These are phyloP conservation scores for Crepidodera aurea DNA, from an alignment of 2,888 invertebrate genomes.

Conservation along the genomic window DNA sequence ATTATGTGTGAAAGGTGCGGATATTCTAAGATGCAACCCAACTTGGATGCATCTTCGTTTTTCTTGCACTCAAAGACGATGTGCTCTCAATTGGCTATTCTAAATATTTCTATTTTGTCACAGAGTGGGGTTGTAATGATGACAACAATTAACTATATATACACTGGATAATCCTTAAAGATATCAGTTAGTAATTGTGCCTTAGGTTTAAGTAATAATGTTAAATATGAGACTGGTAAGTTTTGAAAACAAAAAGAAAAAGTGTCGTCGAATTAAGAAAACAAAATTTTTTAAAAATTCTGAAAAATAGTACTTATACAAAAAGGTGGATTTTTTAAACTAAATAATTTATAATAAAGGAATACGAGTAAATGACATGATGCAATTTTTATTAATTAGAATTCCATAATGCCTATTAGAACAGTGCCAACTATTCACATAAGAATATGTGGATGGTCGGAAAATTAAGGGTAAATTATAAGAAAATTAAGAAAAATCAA, in stretches of 20 bases:
- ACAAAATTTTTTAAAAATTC: too few relatives aligned
- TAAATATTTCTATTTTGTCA: constrained; percentile 47
- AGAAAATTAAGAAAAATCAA: too few relatives aligned
- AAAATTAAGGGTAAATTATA: too few relatives aligned
- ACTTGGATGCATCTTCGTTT: constrained; percentile 44
- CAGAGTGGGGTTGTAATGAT: constrained; percentile 52
- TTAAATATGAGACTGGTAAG: constrained; percentile 45
- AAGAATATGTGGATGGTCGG: too few relatives aligned
- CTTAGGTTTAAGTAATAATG: constrained; percentile 37
- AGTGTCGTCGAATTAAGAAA: neutral
- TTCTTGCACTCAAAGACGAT: constrained; percentile 49
- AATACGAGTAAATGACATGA: too few relatives aligned
- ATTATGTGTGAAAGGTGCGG: constrained; percentile 24
- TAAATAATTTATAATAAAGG: too few relatives aligned
- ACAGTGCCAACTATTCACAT: too few relatives aligned
- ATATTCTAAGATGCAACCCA: constrained; percentile 20
- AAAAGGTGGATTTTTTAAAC: too few relatives aligned
- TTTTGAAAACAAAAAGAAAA: constrained; percentile 14
- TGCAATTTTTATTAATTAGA: too few relatives aligned
- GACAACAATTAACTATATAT: constrained; percentile 54
- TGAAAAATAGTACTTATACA: too few relatives aligned
- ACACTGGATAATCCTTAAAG: constrained; percentile 45
- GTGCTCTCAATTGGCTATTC: constrained; percentile 56
- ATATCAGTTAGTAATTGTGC: constrained; percentile 43
- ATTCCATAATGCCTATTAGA: too few relatives aligned